phyloP scores from a whole-genome alignment of 2,797 vertebrate genomes.

The Syndactyla subalaris region DNA sequence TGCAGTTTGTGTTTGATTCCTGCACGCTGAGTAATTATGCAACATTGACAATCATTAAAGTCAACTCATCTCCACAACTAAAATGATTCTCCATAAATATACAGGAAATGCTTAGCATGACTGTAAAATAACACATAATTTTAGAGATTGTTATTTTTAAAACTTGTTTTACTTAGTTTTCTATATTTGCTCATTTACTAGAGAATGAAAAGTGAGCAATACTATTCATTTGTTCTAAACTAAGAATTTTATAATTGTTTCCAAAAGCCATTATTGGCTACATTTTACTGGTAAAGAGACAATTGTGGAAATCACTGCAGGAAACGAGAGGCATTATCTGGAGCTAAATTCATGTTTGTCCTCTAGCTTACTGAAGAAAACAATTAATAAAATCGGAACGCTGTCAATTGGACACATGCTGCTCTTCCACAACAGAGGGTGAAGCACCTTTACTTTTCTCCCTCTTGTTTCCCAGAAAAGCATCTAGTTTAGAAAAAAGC shows the following conservation, averaged over 20 bases:
- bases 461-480: neutral
- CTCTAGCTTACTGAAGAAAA: constrained; percentile 22
- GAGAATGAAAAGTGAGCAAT: neutral
- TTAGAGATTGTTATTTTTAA: neutral
- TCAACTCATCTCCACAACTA: neutral
- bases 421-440: neutral
- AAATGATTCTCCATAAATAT: neutral
- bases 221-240: neutral
- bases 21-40: neutral
- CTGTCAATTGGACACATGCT: neutral
- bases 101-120: neutral
- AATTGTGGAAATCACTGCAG: constrained; percentile 10
- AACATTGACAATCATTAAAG: neutral
- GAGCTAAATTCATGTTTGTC: neutral
- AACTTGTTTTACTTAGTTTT: neutral
- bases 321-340: neutral
- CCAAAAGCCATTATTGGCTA: neutral
- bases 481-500: neutral
- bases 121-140: neutral
- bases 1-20: neutral
- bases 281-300: neutral
- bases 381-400: neutral
- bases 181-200: neutral
- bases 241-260: neutral
- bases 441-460: neutral